phyloP scores from a whole-genome alignment of 2,113 vertebrate species.

The Caracal caracal region DNA sequence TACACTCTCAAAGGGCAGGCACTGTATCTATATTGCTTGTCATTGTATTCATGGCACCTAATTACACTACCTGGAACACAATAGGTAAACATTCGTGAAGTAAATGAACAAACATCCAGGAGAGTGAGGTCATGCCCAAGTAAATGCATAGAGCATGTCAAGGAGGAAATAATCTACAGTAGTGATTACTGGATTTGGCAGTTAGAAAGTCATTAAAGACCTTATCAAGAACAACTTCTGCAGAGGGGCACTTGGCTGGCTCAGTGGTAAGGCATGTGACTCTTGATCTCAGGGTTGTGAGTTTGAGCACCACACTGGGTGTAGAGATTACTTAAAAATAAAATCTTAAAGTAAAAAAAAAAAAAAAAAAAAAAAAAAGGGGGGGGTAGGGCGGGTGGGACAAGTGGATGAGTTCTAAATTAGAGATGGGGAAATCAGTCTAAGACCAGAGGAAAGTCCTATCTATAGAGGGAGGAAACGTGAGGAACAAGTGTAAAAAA shows the following conservation, averaged over 20 bases:
- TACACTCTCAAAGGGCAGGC: not conserved
- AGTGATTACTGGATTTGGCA: not conserved
- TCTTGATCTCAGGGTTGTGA: not conserved
- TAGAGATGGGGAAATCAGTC: not conserved
- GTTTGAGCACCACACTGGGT: not conserved
- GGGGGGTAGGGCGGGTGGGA: not conserved
- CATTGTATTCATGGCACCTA: not conserved
- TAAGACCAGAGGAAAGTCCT: not conserved
- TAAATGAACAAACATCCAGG: not conserved
- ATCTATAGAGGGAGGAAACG: not conserved
- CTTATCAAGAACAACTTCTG: not conserved
- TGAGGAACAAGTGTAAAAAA: not conserved
- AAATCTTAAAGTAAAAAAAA: not conserved
- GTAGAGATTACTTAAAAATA: not conserved
- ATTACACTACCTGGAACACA: not conserved
- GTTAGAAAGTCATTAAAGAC: not conserved
- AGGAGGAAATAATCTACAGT: not conserved
- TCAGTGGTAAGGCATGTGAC: not conserved
- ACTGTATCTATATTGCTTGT: not conserved
- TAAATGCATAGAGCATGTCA: not conserved
- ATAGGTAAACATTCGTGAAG: not conserved
- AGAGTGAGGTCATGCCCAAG: not conserved
- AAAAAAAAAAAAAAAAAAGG: not conserved
- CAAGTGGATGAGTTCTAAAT: not conserved
- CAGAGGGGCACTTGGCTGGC: not conserved